phyloP scores from a whole-genome alignment of 64 coral and sea anemone species.

The Montipora cactus region DNA sequence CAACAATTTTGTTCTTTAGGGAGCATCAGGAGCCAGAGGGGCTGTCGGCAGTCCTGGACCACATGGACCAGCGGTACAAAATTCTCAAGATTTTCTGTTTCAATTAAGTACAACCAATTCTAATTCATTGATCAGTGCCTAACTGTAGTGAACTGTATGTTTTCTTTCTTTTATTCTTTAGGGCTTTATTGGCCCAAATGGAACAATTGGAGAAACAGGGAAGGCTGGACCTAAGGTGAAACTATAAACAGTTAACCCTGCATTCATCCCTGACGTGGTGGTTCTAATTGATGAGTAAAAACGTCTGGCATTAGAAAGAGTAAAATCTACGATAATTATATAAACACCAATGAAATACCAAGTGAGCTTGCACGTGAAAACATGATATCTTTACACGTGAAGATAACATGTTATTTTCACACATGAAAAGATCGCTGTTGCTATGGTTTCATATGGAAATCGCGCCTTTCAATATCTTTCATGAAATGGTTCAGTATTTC shows the following conservation, averaged over 20 bases:
- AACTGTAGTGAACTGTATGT: background rate
- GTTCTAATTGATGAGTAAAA: too few relatives aligned
- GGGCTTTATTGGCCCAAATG: slow-evolving; percentile 41
- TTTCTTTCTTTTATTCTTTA: background rate
- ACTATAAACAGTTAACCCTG: background rate
- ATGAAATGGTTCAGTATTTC: too few relatives aligned
- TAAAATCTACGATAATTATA: too few relatives aligned
- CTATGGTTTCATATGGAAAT: too few relatives aligned
- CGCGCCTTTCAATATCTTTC: too few relatives aligned
- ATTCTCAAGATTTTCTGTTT: background rate
- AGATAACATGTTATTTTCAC: too few relatives aligned
- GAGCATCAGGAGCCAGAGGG: background rate
- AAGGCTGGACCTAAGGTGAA: slow-evolving; percentile 31
- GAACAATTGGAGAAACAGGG: slow-evolving; percentile 30
- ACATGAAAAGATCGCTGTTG: too few relatives aligned
- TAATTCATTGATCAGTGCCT: background rate
- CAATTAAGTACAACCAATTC: background rate
- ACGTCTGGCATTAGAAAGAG: too few relatives aligned
- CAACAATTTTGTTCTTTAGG: background rate
- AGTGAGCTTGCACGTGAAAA: too few relatives aligned
- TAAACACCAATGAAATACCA: too few relatives aligned
- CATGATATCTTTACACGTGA: too few relatives aligned
- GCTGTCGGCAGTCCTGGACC: slow-evolving; percentile 17
- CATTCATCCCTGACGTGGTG: background rate
- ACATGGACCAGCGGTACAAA: slow-evolving; percentile 32